A percentile compares a stretch with the other conserved stretches of the same genome.
Conservation (phyloP, 1,140 invertebrate genomes). For the Drosophila lowei region DNA sequence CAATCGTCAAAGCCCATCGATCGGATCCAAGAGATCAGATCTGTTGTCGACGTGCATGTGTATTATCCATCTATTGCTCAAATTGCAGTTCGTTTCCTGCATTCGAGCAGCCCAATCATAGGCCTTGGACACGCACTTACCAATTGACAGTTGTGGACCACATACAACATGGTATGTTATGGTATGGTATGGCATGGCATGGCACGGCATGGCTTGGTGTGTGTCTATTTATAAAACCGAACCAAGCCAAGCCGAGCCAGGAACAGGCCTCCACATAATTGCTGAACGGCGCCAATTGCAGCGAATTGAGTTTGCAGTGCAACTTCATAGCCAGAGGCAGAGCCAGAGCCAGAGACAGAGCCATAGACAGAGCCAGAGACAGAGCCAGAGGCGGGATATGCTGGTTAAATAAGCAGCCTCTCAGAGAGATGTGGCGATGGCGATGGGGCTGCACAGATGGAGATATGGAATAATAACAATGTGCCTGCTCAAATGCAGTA, state of each 20-base stretch:
- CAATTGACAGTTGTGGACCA: conserved; percentile 66
- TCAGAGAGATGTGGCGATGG: background rate
- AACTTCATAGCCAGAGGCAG: conserved; percentile 1
- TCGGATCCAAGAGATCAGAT: no score
- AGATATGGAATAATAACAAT: conserved; percentile 56
- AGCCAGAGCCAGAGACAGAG: background rate
- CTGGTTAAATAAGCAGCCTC: conserved; percentile 42
- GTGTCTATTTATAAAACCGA: conserved; percentile 65
- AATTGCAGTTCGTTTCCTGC: conserved; percentile 46
- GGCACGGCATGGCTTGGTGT: conserved; percentile 1
- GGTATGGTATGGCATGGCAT: background rate
- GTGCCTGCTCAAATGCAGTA: conserved; percentile 49
- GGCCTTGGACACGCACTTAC: conserved; percentile 18
- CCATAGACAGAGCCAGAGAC: background rate
- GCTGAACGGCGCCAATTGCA: conserved; percentile 51
- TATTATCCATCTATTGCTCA: background rate
- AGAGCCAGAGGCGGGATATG: background rate
- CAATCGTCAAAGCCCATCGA: no score
- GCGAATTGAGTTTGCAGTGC: conserved; percentile 31
- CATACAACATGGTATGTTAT: conserved; percentile 35
- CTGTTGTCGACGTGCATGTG: background rate
- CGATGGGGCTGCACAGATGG: conserved; percentile 8
- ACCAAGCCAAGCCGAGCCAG: conserved; percentile 15
- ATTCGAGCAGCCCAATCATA: conserved; percentile 9
- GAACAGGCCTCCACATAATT: conserved; percentile 43